Evolutionary conservation across 2,797 vertebrate species (phyloP).

Genomic region (Mionectes olivaceus): DNA sequence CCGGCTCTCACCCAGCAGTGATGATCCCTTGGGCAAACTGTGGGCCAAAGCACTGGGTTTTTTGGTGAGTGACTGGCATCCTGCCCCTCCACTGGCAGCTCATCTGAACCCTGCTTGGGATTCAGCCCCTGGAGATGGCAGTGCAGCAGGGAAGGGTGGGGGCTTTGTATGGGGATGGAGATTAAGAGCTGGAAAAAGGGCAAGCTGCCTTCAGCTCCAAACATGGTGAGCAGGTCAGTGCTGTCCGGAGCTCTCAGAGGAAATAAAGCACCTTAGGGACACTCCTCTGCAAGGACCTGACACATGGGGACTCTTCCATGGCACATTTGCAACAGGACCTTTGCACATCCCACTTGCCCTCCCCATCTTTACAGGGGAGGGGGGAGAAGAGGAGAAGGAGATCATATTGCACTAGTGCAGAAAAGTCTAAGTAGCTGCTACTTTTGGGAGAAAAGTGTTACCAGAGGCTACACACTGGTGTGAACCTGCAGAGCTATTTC

Average conservation of each 20-base stretch:
- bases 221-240: background rate
- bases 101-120: background rate
- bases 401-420: background rate
- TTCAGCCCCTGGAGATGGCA: background rate
- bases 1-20: accelerated
- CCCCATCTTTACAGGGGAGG: background rate
- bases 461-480: background rate
- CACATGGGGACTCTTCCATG: accelerated
- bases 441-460: background rate
- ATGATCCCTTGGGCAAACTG: accelerated
- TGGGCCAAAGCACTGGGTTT: accelerated
- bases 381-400: background rate
- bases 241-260: background rate
- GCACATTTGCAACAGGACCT: background rate
- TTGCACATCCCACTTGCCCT: background rate
- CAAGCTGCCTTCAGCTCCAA: background rate
- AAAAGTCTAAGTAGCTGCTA: background rate
- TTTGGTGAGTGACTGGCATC: background rate
- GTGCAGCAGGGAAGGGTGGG: background rate
- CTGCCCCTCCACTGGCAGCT: background rate
- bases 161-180: accelerated
- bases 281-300: background rate
- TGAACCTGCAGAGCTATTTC: background rate
- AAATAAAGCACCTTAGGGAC: background rate
- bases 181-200: background rate